A percentile compares a stretch with the other conserved stretches of the same genome.
phyloP scores from a whole-genome alignment of 2,113 vertebrate genomes.

The Lates calcarifer region DNA sequence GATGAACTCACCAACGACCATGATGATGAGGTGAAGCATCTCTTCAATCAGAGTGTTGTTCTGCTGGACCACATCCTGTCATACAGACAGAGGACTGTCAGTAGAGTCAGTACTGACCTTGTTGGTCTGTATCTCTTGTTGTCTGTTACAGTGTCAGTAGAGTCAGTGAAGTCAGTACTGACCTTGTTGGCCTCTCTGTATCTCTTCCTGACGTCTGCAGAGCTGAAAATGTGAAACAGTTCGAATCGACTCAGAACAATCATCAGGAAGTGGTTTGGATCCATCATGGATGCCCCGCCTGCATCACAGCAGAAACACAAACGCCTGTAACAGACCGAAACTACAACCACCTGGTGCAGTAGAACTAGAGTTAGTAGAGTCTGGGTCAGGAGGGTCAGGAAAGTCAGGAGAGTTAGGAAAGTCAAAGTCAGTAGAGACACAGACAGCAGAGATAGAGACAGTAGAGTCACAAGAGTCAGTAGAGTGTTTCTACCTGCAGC shows the following conservation, averaged over 20 bases:
- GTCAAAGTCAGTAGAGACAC: too few relatives aligned
- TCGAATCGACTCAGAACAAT: conserved; percentile 96
- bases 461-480: background rate
- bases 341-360: background rate
- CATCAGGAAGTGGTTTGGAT: conserved; percentile 99
- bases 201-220: conserved; percentile 92
- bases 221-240: conserved; percentile 95
- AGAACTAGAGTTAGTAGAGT: background rate
- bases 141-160: conserved; percentile 64
- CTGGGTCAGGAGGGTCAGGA: too few relatives aligned
- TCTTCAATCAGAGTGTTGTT: conserved; percentile 99
- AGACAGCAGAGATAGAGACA: too few relatives aligned
- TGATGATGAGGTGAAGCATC: conserved; percentile 97
- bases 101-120: background rate
- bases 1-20: conserved; percentile 91
- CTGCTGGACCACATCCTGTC: conserved; percentile 94
- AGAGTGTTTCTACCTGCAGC: conserved; percentile 62
- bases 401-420: too few relatives aligned
- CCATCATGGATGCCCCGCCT: conserved; percentile 99
- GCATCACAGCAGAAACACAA: background rate
- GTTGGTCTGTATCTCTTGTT: conserved; percentile 87
- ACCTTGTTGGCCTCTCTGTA: conserved; percentile 95
- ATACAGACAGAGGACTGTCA: background rate
- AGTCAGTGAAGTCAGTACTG: background rate
- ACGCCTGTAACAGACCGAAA: background rate